Percentiles rank a stretch among this genome's conserved stretches.
Conservation (phyloP, 2,797 vertebrate species). For the Myoxocephalus aenaeus region DNA sequence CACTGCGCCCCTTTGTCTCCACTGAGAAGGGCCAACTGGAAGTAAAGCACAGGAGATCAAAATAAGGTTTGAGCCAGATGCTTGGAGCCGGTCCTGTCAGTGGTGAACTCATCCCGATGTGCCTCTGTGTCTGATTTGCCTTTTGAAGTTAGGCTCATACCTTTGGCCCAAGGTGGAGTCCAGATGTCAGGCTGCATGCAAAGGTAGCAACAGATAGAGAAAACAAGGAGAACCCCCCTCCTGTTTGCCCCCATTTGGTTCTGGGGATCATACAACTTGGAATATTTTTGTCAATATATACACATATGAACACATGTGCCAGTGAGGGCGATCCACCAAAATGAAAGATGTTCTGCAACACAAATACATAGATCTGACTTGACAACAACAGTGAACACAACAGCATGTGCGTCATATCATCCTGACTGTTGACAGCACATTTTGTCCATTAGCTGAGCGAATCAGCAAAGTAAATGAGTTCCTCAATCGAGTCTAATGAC, state of each 20-base stretch:
- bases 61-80: conserved; percentile 70
- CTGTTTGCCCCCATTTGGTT: conserved; percentile 4
- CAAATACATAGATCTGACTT: neutral
- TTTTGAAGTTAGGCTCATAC: conserved; percentile 75
- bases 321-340: neutral
- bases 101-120: conserved; percentile 51
- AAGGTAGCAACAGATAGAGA: conserved; percentile 27
- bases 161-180: conserved; percentile 70
- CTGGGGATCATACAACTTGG: conserved; percentile 3
- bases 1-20: conserved; percentile 15
- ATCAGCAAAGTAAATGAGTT: neutral
- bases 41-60: conserved; percentile 57
- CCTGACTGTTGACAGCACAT: neutral
- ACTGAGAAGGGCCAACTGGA: conserved; percentile 24
- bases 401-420: neutral
- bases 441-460: neutral
- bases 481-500: neutral
- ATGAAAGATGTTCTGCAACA: conserved; percentile 11
- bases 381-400: neutral
- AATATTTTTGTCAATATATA: conserved; percentile 12
- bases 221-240: neutral
- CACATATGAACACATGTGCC: conserved; percentile 15
- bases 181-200: conserved; percentile 76
- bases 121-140: conserved; percentile 54
- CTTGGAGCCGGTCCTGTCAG: conserved; percentile 55